These are phyloP conservation scores for Hypocryptadius cinnamomeus DNA, from an alignment of 2,113 vertebrate genomes.

Conservation along the genomic window DNA sequence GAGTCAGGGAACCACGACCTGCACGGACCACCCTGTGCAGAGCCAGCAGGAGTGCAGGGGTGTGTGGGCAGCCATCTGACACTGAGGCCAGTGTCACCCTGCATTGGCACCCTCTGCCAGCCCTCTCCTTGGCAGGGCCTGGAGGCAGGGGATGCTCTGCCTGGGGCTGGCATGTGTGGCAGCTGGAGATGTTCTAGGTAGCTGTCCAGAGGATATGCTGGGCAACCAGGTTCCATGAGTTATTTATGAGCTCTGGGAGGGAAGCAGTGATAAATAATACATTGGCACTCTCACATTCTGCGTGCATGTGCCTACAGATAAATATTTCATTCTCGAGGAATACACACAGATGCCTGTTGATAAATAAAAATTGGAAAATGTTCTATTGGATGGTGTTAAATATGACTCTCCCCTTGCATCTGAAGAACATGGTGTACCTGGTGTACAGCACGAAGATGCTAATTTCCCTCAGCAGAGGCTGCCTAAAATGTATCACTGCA, in stretches of 20 bases:
- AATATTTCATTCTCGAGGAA: conserved; percentile 11
- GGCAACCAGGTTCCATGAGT: background rate
- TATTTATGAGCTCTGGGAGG: background rate
- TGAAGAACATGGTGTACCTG: conserved; percentile 31
- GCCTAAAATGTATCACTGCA: background rate
- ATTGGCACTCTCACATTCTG: conserved; percentile 7
- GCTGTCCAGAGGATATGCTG: background rate
- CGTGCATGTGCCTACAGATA: background rate
- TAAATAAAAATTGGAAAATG: conserved; percentile 40
- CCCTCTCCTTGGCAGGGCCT: background rate
- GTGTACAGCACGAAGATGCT: conserved; percentile 18
- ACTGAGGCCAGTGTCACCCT: background rate
- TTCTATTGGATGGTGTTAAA: background rate
- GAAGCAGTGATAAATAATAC: background rate
- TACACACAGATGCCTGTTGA: background rate
- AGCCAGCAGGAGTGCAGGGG: background rate
- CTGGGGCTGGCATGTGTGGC: background rate
- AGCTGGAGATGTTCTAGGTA: background rate
- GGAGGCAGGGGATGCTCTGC: background rate
- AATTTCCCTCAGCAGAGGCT: conserved; percentile 27
- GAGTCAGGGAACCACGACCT: rapidly evolving
- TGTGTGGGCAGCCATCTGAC: rapidly evolving
- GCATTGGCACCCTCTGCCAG: background rate
- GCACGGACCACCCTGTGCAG: background rate
- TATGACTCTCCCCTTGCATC: background rate